Conservation (phyloP, 1,140 invertebrate species). For the Diuraphis noxia region DNA sequence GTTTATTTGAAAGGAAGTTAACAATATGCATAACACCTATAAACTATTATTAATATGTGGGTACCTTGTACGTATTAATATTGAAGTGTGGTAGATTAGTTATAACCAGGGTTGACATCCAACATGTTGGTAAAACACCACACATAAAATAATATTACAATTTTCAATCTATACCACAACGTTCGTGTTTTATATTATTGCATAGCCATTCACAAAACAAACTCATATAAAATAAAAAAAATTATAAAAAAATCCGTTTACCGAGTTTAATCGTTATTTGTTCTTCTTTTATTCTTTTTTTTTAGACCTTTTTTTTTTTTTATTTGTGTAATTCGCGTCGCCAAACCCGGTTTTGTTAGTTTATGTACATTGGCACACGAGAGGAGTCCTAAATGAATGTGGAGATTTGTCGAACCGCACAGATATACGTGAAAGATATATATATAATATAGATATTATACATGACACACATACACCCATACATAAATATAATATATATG, state of each 20-base stretch:
- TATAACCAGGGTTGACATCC: background rate
- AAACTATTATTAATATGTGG: no score
- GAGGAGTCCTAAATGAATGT: background rate
- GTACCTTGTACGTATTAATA: background rate
- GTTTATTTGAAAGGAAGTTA: background rate
- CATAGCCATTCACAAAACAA: background rate
- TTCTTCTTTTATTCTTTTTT: background rate
- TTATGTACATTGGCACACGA: background rate
- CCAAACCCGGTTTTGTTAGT: background rate
- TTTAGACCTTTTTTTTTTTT: background rate
- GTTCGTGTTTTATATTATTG: background rate
- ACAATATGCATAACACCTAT: background rate
- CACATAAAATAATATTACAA: background rate
- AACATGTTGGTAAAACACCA: background rate
- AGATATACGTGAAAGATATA: background rate
- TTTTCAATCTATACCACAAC: conserved; percentile 2
- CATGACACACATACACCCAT: background rate
- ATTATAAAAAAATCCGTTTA: background rate
- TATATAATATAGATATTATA: background rate
- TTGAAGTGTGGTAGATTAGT: background rate
- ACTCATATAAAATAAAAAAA: background rate
- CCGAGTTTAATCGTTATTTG: background rate
- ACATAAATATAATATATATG: background rate
- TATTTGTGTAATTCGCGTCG: background rate
- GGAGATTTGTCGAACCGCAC: background rate